phyloP scores from a whole-genome alignment of 2,888 invertebrate genomes.

The Lochmaea capreae region DNA sequence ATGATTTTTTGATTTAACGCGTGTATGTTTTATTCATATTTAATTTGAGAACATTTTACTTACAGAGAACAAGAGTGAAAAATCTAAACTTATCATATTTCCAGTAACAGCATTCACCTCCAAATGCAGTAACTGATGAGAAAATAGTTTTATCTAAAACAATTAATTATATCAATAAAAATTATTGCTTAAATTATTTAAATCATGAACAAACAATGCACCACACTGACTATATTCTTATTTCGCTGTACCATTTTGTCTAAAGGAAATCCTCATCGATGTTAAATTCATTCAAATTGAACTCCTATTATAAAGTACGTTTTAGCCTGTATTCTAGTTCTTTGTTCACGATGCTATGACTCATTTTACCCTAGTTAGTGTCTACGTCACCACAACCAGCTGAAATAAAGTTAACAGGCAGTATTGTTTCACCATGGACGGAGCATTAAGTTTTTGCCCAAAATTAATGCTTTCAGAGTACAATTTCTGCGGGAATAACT shows the following conservation, averaged over 20 bases:
- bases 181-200: not conserved
- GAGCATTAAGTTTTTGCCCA: too few species aligned
- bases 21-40: too few species aligned
- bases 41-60: too few species aligned
- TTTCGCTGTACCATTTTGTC: not conserved
- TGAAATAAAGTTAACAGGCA: not conserved
- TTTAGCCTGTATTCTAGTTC: not conserved
- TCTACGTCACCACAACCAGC: not conserved
- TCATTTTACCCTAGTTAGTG: not conserved
- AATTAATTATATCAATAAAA: not conserved
- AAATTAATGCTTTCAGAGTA: too few species aligned
- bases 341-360: not conserved
- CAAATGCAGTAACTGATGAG: conserved; percentile 20
- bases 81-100: conserved; percentile 14
- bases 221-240: not conserved
- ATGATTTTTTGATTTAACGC: too few species aligned
- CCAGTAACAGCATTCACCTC: not conserved
- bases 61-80: conserved; percentile 19
- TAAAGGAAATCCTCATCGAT: not conserved
- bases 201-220: not conserved
- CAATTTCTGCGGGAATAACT: too few species aligned
- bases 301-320: not conserved
- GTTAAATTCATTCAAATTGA: not conserved
- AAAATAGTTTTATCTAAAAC: conserved; percentile 23
- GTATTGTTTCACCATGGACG: too few species aligned